These are phyloP conservation scores for Pygmarrhopalites habei DNA, from an alignment of 1,140 invertebrate species.

Conservation along the genomic window DNA sequence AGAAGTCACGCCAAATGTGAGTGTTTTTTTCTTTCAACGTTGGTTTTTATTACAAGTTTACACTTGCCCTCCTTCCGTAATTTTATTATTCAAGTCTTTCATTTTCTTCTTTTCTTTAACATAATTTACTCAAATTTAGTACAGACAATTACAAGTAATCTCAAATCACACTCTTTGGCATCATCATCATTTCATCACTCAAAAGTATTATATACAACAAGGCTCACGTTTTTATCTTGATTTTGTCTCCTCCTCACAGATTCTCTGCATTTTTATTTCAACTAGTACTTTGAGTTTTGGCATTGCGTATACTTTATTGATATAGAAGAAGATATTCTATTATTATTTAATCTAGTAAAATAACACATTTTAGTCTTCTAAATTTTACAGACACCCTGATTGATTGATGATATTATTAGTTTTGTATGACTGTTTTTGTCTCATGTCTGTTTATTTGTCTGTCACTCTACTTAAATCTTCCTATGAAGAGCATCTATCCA, in stretches of 20 bases:
- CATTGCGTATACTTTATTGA: too few species aligned
- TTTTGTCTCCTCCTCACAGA: background rate
- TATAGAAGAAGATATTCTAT: too few species aligned
- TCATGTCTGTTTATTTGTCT: too few species aligned
- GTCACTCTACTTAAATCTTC: too few species aligned
- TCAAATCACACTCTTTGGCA: conserved; percentile 13
- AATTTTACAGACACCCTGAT: too few species aligned
- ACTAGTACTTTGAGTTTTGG: background rate
- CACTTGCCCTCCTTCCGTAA: background rate
- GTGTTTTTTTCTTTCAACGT: conserved; percentile 33
- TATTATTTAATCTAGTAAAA: too few species aligned
- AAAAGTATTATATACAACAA: background rate
- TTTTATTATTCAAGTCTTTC: background rate
- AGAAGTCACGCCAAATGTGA: conserved; percentile 83
- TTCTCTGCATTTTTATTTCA: background rate
- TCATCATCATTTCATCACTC: background rate
- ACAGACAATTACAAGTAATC: background rate
- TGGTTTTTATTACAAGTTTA: background rate
- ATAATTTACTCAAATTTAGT: background rate
- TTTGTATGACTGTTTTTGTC: too few species aligned
- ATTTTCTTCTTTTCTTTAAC: background rate
- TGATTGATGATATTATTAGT: too few species aligned
- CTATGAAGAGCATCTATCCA: too few species aligned
- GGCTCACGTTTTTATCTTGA: background rate
- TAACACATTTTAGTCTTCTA: too few species aligned